phyloP scores from a whole-genome alignment of 2,797 vertebrate species.

The Microcaecilia unicolor region DNA sequence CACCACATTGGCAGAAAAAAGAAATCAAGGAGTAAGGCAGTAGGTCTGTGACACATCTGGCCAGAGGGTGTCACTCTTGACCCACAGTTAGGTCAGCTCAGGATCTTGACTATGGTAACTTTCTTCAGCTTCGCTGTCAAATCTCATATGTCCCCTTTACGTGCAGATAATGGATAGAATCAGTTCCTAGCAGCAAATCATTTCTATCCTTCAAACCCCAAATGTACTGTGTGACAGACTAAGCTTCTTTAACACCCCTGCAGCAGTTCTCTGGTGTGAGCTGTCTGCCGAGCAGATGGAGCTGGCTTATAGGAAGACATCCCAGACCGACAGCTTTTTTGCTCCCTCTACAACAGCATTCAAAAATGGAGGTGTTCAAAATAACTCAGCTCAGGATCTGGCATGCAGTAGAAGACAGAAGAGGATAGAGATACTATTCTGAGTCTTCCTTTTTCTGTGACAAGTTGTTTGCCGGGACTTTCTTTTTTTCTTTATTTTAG shows the following conservation, averaged over 20 bases:
- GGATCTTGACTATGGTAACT: constrained; percentile 4
- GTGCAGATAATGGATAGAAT: background rate
- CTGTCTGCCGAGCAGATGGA: background rate
- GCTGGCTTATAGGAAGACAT: background rate
- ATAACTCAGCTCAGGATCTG: too few species aligned
- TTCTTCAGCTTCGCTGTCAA: background rate
- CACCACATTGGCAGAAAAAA: background rate
- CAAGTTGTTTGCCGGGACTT: too few species aligned
- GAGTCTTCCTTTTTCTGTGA: too few species aligned
- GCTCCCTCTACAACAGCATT: too few species aligned
- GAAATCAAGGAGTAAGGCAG: background rate
- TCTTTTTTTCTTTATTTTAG: too few species aligned
- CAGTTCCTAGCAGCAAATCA: background rate
- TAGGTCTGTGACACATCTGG: background rate
- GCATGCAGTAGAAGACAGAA: too few species aligned
- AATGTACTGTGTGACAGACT: background rate
- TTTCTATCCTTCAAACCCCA: background rate
- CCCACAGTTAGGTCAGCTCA: constrained; percentile 27
- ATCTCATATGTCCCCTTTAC: background rate
- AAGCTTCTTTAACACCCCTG: background rate
- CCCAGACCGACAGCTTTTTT: too few species aligned
- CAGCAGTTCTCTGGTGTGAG: too few species aligned
- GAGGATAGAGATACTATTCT: too few species aligned
- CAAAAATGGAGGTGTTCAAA: too few species aligned
- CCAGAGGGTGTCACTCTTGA: constrained; percentile 68